A percentile compares a stretch with the other conserved stretches of the same genome.
Conservation (phyloP, 1,140 invertebrate species). For the Bombus sibiricus region DNA sequence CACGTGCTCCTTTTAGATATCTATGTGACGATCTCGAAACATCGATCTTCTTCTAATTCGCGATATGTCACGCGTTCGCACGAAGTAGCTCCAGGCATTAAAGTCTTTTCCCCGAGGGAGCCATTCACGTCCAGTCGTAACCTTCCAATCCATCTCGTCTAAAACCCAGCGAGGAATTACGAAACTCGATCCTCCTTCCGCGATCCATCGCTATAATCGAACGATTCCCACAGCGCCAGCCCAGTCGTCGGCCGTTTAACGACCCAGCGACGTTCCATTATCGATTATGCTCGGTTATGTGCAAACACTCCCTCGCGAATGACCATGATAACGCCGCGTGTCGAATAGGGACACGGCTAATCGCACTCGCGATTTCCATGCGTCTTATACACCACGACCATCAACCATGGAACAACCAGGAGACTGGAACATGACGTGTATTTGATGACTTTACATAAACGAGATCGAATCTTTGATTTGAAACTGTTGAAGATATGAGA, state of each 20-base stretch:
- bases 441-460: not conserved
- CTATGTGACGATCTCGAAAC: not conserved
- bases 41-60: not conserved
- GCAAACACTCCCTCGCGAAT: slow-evolving; percentile 28
- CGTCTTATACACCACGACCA: slow-evolving; percentile 7
- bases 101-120: not conserved
- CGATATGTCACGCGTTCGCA: not conserved
- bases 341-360: slow-evolving; percentile 4
- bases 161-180: not conserved
- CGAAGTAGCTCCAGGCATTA: not conserved
- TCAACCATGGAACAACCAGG: not conserved
- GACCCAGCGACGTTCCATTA: slow-evolving; percentile 38
- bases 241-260: slow-evolving; percentile 11
- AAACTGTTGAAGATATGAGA: slow-evolving; percentile 30
- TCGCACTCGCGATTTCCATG: slow-evolving; percentile 33
- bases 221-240: slow-evolving; percentile 29
- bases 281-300: slow-evolving; percentile 54
- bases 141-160: not conserved
- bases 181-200: slow-evolving; percentile 49
- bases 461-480: slow-evolving; percentile 5
- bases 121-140: not conserved
- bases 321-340: slow-evolving; percentile 26
- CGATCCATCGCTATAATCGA: slow-evolving; percentile 17
- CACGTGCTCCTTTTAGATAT: too few species aligned
- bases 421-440: not conserved